phyloP scores from a whole-genome alignment of 1,140 invertebrate genomes.

The Gonioctena quinquepunctata region DNA sequence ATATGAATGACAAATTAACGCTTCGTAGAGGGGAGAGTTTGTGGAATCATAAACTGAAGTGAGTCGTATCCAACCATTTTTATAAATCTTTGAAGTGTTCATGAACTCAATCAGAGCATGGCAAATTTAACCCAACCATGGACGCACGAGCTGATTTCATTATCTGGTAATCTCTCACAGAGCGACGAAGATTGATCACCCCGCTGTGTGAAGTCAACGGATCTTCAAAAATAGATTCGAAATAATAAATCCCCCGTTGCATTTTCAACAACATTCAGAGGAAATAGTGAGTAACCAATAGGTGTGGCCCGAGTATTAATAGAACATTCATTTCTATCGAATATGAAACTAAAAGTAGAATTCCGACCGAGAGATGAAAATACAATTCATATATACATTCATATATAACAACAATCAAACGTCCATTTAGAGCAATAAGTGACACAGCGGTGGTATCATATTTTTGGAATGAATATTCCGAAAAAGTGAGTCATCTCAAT shows the following conservation, averaged over 20 bases:
- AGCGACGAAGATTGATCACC: not conserved
- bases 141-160: not conserved
- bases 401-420: not conserved
- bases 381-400: not conserved
- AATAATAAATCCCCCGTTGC: not conserved
- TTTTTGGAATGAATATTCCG: slow-evolving; percentile 6
- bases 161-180: not conserved
- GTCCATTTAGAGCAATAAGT: not conserved
- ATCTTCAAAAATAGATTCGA: not conserved
- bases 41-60: too few species aligned
- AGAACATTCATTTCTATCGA: not conserved
- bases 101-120: too few species aligned
- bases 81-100: too few species aligned
- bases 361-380: not conserved
- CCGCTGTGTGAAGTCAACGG: not conserved
- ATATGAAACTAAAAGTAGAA: not conserved
- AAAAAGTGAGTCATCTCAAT: not conserved
- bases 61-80: too few species aligned
- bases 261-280: too few species aligned
- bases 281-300: too few species aligned
- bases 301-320: not conserved
- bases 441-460: slow-evolving; percentile 5
- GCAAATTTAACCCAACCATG: too few species aligned
- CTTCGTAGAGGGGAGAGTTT: too few species aligned
- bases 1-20: too few species aligned